These are phyloP conservation scores for Phacellophora camtschatica DNA, from an alignment of 30 jellyfish, hydroid and myxozoan genomes.

Conservation along the genomic window DNA sequence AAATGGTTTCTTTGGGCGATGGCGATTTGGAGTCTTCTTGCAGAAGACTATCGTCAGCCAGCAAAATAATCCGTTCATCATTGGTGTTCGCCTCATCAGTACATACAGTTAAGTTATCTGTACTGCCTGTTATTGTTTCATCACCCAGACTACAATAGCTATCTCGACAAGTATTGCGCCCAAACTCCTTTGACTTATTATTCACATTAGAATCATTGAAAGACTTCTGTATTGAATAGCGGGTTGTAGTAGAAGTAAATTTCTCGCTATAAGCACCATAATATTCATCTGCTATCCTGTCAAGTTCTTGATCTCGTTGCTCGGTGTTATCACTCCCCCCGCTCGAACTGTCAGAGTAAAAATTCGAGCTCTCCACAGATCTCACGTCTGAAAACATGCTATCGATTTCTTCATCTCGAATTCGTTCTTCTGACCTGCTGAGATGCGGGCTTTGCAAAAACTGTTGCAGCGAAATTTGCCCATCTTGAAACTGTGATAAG, in stretches of 20 bases:
- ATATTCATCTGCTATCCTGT: conserved; percentile 62
- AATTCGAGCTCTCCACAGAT: conserved; percentile 59
- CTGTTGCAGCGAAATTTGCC: conserved; percentile 81
- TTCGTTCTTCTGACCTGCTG: conserved; percentile 63
- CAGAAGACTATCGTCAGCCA: background rate
- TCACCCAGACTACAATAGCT: conserved; percentile 48
- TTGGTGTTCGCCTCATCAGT: background rate
- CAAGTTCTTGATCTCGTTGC: conserved; percentile 58
- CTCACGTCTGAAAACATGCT: conserved; percentile 61
- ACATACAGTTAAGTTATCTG: conserved; percentile 22
- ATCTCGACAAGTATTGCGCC: background rate
- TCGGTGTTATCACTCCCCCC: conserved; percentile 50
- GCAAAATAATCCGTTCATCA: background rate
- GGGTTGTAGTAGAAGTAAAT: conserved; percentile 18
- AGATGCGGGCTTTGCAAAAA: conserved; percentile 85
- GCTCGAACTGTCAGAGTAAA: conserved; percentile 63
- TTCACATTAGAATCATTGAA: background rate
- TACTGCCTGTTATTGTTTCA: conserved; percentile 48
- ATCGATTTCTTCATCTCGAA: conserved; percentile 62
- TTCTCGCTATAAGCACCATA: conserved; percentile 54
- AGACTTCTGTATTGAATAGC: conserved; percentile 36
- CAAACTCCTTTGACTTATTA: background rate
- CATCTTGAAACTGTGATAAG: conserved; percentile 85
- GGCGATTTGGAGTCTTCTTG: background rate
- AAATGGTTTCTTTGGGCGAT: background rate